Evolutionary conservation across 2,888 invertebrate species (phyloP), one percentile per base, ranked within the genome.

Genomic region (Lissocephala sabroskyi): DNA sequence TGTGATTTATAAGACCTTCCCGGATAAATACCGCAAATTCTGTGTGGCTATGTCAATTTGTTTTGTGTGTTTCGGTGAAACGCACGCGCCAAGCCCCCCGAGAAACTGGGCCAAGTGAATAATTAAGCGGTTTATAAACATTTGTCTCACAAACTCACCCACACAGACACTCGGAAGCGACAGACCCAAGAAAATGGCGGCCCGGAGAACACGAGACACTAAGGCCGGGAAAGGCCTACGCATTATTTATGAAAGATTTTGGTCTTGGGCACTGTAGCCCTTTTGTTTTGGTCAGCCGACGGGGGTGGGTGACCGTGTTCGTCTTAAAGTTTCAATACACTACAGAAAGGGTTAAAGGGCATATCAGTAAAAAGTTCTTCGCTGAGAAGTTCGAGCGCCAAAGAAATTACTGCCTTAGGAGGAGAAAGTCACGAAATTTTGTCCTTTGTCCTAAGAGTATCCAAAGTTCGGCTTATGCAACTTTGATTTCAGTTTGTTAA

Each of bases 61-160:
- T 64, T 71, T 67, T 54, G 75, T 76, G 64, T 71, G 65, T 23
- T 17, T 30, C 23, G 33, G 40, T 44, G 33, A 29, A 33, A 41
- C 48, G 42, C 49, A 26, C 37, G 18, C 37, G 19, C 19, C 10
- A 18, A 37, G 17, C 37, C 28, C 46, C 43, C 55, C 59, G 52
- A 18, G 57, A 60, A 76, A 71, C 49, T 64, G 67, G 66, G 77
- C 54, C 70, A 76, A 76, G 74, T 76, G 77, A 71, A 73, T 71
- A 77, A 76, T 71, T 76, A 71, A 77, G 71, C 75, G 71, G 77
- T 71, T 71, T 71, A 74, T 61, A 77, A 77, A 77, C 70, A 71
- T 71, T 71, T 76, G 77, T 77, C 70, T 70, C 74, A 58, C 13
- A 3, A 23, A 23, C 23, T 5, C 7, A 35, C 14, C 35, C 13